A percentile compares a stretch with the other conserved stretches of the same genome.
phyloP scores from a whole-genome alignment of 2,888 invertebrate species.

The Serrognathus titanus region DNA sequence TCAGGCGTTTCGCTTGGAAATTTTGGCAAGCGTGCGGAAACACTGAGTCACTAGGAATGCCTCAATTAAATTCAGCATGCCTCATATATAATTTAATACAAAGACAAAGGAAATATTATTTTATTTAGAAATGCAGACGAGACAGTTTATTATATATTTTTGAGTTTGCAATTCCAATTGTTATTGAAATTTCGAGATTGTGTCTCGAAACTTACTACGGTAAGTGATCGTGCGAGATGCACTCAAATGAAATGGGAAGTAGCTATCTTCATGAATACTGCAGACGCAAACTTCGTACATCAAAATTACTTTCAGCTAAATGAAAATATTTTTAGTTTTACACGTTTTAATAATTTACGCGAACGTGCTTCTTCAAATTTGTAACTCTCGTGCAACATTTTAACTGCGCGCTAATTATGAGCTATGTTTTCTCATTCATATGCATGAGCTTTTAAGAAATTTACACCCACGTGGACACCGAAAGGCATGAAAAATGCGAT shows the following conservation, averaged over 20 bases:
- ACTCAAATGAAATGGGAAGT: not conserved
- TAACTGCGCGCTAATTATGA: no score
- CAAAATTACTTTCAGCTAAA: not conserved
- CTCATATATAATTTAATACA: not conserved
- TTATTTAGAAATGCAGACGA: not conserved
- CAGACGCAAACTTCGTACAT: not conserved
- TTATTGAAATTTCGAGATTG: no score
- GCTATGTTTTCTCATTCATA: no score
- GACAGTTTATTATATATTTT: conserved; percentile 1
- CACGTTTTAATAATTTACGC: no score
- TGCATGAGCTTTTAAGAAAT: no score
- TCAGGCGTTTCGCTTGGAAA: not conserved
- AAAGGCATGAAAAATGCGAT: no score
- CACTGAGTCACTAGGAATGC: not conserved
- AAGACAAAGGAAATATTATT: conserved; percentile 1
- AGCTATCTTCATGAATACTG: not conserved
- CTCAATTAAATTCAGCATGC: not conserved
- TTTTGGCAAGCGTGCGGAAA: not conserved
- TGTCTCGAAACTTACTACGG: no score
- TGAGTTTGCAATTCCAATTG: not conserved
- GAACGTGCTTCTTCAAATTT: no score
- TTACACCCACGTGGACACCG: no score
- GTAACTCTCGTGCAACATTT: no score
- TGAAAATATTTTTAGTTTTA: not conserved
- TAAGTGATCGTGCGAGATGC: not conserved